phyloP scores from a whole-genome alignment of 2,797 vertebrate species.

The Neosilurus hyrtlii region DNA sequence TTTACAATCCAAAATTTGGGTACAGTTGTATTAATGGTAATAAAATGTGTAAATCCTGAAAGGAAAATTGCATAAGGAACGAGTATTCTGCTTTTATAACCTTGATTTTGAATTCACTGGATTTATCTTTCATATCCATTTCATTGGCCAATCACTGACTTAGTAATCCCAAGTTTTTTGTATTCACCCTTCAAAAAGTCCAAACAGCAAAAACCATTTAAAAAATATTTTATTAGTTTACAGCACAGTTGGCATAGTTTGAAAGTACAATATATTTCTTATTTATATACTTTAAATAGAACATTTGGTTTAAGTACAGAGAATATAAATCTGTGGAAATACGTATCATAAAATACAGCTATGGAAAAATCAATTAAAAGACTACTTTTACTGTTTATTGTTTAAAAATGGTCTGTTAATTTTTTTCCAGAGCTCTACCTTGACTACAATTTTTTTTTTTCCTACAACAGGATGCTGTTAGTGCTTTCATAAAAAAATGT shows the following conservation, averaged over 20 bases:
- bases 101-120: background rate
- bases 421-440: background rate
- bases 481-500: background rate
- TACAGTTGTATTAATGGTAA: background rate
- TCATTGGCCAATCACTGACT: background rate
- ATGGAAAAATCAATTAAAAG: too few relatives aligned
- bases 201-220: conserved; percentile 11
- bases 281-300: background rate
- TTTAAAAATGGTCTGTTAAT: too few relatives aligned
- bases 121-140: background rate
- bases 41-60: background rate
- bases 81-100: background rate
- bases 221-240: conserved; percentile 44
- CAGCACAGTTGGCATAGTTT: conserved; percentile 21
- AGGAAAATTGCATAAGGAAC: background rate
- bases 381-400: too few relatives aligned
- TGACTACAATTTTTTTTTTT: conserved; percentile 10
- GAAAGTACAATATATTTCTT: background rate
- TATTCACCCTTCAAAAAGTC: background rate
- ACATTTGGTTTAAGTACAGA: conserved; percentile 25
- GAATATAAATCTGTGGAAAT: background rate
- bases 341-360: conserved; percentile 11
- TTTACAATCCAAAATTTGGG: background rate
- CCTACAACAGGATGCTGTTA: background rate
- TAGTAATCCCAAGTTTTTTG: background rate